Conservation (phyloP, 2,888 invertebrate genomes). For the Onchidella celtica region DNA sequence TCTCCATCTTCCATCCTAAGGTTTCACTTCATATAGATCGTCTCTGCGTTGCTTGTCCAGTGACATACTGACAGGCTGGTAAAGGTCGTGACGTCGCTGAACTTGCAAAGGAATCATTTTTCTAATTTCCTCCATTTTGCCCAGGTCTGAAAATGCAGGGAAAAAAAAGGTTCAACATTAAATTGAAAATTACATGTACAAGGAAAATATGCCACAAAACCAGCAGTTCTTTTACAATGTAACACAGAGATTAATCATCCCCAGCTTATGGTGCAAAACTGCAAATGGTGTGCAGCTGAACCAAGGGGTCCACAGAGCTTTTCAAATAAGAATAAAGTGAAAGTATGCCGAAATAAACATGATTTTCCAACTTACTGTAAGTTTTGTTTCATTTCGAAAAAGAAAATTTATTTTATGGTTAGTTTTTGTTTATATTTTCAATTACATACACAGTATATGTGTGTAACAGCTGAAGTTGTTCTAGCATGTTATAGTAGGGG, state of each 20-base stretch:
- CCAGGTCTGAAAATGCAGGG: constrained; percentile 85
- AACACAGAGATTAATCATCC: too few relatives aligned
- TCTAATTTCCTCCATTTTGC: constrained; percentile 87
- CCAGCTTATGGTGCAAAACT: too few relatives aligned
- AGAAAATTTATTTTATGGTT: not conserved
- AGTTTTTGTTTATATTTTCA: not conserved
- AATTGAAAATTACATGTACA: not conserved
- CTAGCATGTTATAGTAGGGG: too few relatives aligned
- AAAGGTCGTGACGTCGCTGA: constrained; percentile 89
- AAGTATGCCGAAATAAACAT: too few relatives aligned
- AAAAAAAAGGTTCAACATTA: not conserved
- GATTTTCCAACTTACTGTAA: too few relatives aligned
- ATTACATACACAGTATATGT: too few relatives aligned
- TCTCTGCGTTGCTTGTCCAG: constrained; percentile 86
- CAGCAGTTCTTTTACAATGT: not conserved
- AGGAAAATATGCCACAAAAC: not conserved
- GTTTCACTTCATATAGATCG: constrained; percentile 84
- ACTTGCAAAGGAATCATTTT: constrained; percentile 89
- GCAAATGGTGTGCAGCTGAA: too few relatives aligned
- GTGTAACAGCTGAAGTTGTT: too few relatives aligned
- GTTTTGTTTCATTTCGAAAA: too few relatives aligned
- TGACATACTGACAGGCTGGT: constrained; percentile 85
- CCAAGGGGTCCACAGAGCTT: too few relatives aligned
- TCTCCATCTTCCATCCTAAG: not conserved
- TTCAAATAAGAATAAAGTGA: too few relatives aligned